Conservation (phyloP, 2,888 invertebrate species). For the Harpalus rufipes region DNA sequence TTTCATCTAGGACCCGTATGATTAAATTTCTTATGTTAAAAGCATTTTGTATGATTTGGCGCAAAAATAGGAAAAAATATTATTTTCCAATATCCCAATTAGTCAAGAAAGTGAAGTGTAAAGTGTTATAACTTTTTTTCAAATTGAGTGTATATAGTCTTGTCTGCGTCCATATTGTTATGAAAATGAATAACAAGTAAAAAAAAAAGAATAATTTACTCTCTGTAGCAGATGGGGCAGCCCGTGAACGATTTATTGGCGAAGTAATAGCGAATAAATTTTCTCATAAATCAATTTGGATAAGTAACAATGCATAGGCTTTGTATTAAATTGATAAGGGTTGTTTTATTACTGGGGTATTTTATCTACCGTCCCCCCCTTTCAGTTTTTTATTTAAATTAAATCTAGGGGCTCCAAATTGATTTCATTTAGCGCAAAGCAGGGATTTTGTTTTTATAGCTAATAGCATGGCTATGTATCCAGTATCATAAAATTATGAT, state of each 20-base stretch:
- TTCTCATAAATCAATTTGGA: slow-evolving; percentile 58
- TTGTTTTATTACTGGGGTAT: slow-evolving; percentile 53
- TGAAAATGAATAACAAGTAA: slow-evolving; percentile 42
- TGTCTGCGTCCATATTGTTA: slow-evolving; percentile 16
- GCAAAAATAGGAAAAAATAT: too few species aligned
- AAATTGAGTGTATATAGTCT: background rate
- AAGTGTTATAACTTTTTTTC: background rate
- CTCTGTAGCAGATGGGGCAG: slow-evolving; percentile 38
- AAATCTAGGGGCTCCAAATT: slow-evolving; percentile 45
- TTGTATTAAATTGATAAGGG: slow-evolving; percentile 58
- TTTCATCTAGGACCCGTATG: too few species aligned
- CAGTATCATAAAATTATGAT: slow-evolving; percentile 48
- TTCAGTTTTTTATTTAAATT: slow-evolving; percentile 53
- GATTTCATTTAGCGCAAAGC: slow-evolving; percentile 50
- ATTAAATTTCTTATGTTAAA: too few species aligned
- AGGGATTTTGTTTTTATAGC: slow-evolving; percentile 55
- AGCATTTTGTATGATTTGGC: too few species aligned
- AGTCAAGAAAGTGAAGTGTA: background rate
- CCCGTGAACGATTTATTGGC: slow-evolving; percentile 53
- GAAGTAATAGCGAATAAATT: slow-evolving; percentile 52
- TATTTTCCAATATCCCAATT: too few species aligned
- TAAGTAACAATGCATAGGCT: slow-evolving; percentile 56
- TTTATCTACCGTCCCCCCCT: slow-evolving; percentile 24
- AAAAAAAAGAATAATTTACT: slow-evolving; percentile 31
- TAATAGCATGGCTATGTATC: slow-evolving; percentile 45